These are phyloP conservation scores for Adelphocoris suturalis DNA, from an alignment of 2,888 invertebrate genomes.

Conservation along the genomic window DNA sequence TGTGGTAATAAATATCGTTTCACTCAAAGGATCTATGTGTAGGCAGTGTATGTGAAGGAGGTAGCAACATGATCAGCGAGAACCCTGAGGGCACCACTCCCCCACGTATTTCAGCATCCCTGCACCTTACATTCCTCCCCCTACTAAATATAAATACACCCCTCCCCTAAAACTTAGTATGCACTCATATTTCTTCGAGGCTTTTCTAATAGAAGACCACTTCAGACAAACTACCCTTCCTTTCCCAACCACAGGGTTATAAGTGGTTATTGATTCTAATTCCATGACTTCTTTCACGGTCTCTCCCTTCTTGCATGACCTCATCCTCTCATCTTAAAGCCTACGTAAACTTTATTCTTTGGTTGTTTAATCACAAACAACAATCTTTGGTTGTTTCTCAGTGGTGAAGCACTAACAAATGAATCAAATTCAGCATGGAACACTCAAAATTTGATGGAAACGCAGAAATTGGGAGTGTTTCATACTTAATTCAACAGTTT, in stretches of 20 bases:
- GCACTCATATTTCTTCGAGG: constrained; percentile 52
- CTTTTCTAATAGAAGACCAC: constrained; percentile 62
- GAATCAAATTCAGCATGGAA: no score
- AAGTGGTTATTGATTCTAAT: constrained; percentile 61
- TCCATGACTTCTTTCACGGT: neutral
- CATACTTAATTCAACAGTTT: no score
- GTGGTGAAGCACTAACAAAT: no score
- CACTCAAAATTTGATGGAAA: no score
- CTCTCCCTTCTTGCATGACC: neutral
- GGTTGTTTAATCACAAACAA: no score
- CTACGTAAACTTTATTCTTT: no score
- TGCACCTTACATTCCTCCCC: neutral
- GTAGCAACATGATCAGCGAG: constrained; percentile 29
- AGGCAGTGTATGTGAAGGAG: no score
- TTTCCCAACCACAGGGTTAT: constrained; percentile 46
- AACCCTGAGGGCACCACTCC: neutral
- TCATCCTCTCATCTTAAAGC: neutral
- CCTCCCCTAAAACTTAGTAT: neutral
- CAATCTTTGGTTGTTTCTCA: no score
- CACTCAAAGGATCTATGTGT: no score
- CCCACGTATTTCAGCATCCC: constrained; percentile 29
- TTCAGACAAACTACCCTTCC: constrained; percentile 62
- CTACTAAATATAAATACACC: no score
- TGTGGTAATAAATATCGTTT: no score
- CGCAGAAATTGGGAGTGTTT: no score